Evolutionary conservation across 2,888 invertebrate genomes (phyloP), one percentile per base, ranked within the genome.

Genomic region (Allacma fusca): DNA sequence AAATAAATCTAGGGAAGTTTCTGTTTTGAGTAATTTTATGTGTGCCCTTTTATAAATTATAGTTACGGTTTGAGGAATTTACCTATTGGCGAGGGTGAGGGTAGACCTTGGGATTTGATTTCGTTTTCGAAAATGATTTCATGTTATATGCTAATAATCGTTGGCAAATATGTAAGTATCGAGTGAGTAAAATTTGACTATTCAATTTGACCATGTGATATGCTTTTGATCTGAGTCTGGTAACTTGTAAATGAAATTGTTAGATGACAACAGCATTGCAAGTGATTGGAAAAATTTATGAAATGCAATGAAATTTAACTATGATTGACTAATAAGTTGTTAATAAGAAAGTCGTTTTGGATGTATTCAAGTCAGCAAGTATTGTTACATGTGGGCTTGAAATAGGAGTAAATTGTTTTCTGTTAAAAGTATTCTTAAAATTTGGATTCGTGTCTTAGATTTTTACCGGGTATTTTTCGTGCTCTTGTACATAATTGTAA

Each of bases 221-320:
- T 62, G 62, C 62, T 62, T 62, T 62, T 62, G 62, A 62, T 62
- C 62, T 62, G 62, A 62, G 62, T 62, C 62, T 12, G 19, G 26
- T 24, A 19, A 19, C 23, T 62, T 24, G 26, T 62, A 26, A 24
- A 9, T 2, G 62, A 24, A n/a, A 62, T n/a, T 12, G 9, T 1
- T 13, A n/a, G 26, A 62, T 62, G 24, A 62, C 16, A n/a, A 26
- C 62, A 23, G 26, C 9, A 62, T 62, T 24, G 26, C 62, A 26
- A 62, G 16, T 62, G 62, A 62, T 62, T 24, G 24, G 19, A 24
- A 12, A 62, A 24, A 62, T 9, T 23, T 26, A 62, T 62, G 24
- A 12, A 9, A 62, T 50, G 5, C 5, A 12, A 12, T 12, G 19
- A 50, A 50, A 50, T 12, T 16, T 16, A 13, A 12, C 4, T n/a